Evolutionary conservation across 2,113 vertebrate species (phyloP).

Genomic region (Halichoerus grypus): DNA sequence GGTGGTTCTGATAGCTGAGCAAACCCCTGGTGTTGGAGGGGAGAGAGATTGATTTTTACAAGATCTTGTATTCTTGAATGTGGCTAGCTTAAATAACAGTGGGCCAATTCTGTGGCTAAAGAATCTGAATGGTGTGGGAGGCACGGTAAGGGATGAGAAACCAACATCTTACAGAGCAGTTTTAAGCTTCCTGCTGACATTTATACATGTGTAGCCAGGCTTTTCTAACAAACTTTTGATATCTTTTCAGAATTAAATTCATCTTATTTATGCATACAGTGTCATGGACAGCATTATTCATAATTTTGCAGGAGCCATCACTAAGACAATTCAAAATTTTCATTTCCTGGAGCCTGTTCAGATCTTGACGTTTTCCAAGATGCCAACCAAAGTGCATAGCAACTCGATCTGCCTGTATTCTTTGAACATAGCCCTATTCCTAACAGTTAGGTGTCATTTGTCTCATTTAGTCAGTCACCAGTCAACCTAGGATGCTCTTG

Average conservation of each 20-base stretch:
- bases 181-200: background rate
- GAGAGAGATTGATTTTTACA: background rate
- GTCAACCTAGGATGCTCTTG: background rate
- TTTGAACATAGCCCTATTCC: background rate
- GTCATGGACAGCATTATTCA: background rate
- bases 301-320: background rate
- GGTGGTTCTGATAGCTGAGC: background rate
- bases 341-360: background rate
- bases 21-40: background rate
- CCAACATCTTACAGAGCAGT: background rate
- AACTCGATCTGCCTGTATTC: background rate
- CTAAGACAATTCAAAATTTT: background rate
- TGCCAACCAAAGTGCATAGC: background rate
- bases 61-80: background rate
- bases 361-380: background rate
- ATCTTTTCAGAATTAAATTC: constrained; percentile 15
- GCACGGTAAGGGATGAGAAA: background rate
- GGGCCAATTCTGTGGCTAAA: background rate
- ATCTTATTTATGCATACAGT: background rate
- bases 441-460: background rate
- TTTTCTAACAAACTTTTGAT: background rate
- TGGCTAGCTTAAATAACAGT: background rate
- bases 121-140: background rate
- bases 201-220: background rate
- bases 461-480: background rate